Evolutionary conservation across 2,113 vertebrate species (phyloP).

Genomic region (Protomyctophum bolini): DNA sequence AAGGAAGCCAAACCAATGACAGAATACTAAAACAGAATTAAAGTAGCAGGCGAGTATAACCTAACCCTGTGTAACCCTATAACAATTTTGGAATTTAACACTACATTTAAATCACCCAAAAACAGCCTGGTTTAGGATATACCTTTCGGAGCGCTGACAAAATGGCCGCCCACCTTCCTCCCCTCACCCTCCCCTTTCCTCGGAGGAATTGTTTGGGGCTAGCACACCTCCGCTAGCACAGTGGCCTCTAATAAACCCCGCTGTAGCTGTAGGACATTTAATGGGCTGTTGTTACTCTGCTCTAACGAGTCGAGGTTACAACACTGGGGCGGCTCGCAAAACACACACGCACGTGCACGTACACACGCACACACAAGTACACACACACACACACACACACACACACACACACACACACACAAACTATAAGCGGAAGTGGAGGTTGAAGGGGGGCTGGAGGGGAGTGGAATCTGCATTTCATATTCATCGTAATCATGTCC

Average conservation of each 20-base stretch:
- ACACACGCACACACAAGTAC: too few relatives aligned
- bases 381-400: too few relatives aligned
- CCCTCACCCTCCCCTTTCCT: background rate
- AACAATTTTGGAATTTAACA: too few relatives aligned
- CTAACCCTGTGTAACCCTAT: too few relatives aligned
- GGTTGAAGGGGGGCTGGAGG: background rate
- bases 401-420: too few relatives aligned
- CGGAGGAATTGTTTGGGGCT: constrained; percentile 18
- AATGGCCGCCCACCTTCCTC: constrained; percentile 15
- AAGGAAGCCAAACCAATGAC: too few relatives aligned
- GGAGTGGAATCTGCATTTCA: constrained; percentile 4
- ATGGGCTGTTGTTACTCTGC: constrained; percentile 35
- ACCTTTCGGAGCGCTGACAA: background rate
- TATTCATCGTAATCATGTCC: constrained; percentile 36
- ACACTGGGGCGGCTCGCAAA: constrained; percentile 1
- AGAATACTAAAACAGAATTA: too few relatives aligned
- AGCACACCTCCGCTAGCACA: background rate
- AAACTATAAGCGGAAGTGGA: background rate
- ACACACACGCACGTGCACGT: background rate
- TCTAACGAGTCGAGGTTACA: constrained; percentile 21
- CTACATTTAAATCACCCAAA: too few relatives aligned
- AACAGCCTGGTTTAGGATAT: too few relatives aligned
- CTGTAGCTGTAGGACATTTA: constrained; percentile 36
- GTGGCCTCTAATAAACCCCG: constrained; percentile 30
- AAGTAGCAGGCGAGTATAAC: too few relatives aligned